These are phyloP conservation scores for Prunella fulvescens DNA, from an alignment of 2,113 vertebrate species.

Conservation along the genomic window DNA sequence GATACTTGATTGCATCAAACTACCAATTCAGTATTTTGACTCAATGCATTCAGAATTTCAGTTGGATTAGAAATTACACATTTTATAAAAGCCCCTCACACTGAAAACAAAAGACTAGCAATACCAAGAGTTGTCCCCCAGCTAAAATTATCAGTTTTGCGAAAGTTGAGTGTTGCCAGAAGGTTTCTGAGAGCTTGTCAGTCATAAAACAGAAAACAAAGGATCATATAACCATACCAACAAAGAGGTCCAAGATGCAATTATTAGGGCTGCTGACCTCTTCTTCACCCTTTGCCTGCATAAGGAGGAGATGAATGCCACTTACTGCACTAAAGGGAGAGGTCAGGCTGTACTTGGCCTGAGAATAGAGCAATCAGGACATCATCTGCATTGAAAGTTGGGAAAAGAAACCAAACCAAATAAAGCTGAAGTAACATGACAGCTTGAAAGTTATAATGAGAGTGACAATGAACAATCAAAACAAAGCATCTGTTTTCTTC, in stretches of 20 bases:
- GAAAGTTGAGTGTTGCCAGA: not conserved
- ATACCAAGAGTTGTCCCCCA: not conserved
- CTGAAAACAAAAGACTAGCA: not conserved
- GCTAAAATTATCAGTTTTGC: not conserved
- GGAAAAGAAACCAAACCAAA: not conserved
- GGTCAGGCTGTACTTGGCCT: not conserved
- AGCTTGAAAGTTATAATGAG: slow-evolving; percentile 6
- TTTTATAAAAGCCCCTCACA: not conserved
- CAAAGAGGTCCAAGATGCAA: not conserved
- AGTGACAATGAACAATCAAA: not conserved
- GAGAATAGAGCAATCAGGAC: not conserved
- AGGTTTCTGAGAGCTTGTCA: slow-evolving; percentile 6
- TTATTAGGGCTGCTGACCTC: slow-evolving; percentile 9
- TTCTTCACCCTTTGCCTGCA: not conserved
- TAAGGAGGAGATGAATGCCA: not conserved
- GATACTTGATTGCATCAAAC: not conserved
- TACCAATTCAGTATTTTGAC: not conserved
- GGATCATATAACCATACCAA: not conserved
- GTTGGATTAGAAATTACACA: not conserved
- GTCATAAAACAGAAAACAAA: slow-evolving; percentile 40
- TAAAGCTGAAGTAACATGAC: not conserved
- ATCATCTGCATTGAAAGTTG: not conserved
- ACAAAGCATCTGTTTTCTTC: not conserved
- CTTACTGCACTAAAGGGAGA: not conserved
- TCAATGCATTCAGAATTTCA: not conserved